phyloP scores from a whole-genome alignment of 2,888 invertebrate species.

The Clistopyga incitator region DNA sequence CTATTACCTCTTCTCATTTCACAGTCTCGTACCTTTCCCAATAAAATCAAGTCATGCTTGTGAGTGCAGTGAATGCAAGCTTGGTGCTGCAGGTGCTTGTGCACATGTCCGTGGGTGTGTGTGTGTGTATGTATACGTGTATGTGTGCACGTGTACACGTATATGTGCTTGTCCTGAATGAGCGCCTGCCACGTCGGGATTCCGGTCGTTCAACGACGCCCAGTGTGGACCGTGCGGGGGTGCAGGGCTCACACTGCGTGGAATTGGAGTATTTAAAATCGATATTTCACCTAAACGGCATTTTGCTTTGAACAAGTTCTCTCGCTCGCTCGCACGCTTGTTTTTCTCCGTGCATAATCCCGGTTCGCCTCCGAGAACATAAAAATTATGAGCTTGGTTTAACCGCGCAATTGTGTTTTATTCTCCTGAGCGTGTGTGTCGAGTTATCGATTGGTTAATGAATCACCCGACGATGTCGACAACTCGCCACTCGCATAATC shows the following conservation, averaged over 20 bases:
- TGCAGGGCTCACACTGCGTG: constrained; percentile 31
- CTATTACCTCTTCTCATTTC: constrained; percentile 39
- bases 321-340: constrained; percentile 36
- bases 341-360: constrained; percentile 16
- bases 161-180: constrained; percentile 27
- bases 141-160: background rate
- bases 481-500: background rate
- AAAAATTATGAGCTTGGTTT: constrained; percentile 51
- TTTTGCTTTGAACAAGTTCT: constrained; percentile 47
- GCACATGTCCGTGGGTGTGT: background rate
- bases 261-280: constrained; percentile 62
- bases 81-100: background rate
- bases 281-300: constrained; percentile 64
- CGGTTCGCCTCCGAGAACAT: constrained; percentile 33
- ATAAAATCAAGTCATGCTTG: constrained; percentile 28
- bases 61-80: background rate
- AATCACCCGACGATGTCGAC: constrained; percentile 38
- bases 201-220: constrained; percentile 47
- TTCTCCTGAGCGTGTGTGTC: constrained; percentile 4
- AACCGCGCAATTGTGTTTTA: constrained; percentile 47
- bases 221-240: constrained; percentile 5
- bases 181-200: constrained; percentile 36
- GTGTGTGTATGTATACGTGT: background rate
- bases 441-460: constrained; percentile 32
- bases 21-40: constrained; percentile 25